Base-by-base conservation (phyloP, 2,113 vertebrate genomes). In the Mustela lutreola region DNA sequence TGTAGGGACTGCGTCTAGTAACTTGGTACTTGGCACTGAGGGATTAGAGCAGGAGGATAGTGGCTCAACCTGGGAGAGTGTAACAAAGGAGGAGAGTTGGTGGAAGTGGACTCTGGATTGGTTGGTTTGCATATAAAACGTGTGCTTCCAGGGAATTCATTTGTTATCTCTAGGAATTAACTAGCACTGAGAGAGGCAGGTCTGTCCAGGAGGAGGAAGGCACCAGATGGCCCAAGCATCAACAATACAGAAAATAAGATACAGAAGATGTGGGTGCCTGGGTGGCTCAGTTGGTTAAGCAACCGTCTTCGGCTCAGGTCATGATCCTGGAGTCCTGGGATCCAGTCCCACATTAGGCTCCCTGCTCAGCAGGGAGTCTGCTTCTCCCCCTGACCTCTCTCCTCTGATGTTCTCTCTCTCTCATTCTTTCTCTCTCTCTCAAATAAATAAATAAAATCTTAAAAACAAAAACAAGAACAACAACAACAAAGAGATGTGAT, bases 91-190 rank as follows among this genome's bases (percentile, higher is more conserved):
- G 36, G 36, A 65, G 58, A 91, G 36, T 65, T 81, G 84, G 63
- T 95, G n/a, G n/a, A 24, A 26, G 22, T 58, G n/a, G 90, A 65
- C 42, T 82, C 14, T 73, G n/a, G 26, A 53, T 81, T 87, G 39
- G 48, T 90, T 78, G 70, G 31, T 79, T 95, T 88, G 65, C 76
- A 42, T 65, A 53, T 87, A 53, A 86, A 80, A 87, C 42, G 21
- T 50, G 2, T 92, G 14, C 11, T 85, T 56, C 21, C 5, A 42
- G 5, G 26, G 60, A 82, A 89, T 21, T 70, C 62, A 33, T 78
- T 84, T 79, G 39, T 62, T 70, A 7, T 62, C 91, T 94, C 28
- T 53, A 70, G 71, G 28, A 71, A 84, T 90, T 94, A 96, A 33
- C 91, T 90, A 42, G 28, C 22, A 33, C 36, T 82, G 21, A 7